Conservation (phyloP, 2,113 vertebrate species). For the Leptodactylus fuscus region DNA sequence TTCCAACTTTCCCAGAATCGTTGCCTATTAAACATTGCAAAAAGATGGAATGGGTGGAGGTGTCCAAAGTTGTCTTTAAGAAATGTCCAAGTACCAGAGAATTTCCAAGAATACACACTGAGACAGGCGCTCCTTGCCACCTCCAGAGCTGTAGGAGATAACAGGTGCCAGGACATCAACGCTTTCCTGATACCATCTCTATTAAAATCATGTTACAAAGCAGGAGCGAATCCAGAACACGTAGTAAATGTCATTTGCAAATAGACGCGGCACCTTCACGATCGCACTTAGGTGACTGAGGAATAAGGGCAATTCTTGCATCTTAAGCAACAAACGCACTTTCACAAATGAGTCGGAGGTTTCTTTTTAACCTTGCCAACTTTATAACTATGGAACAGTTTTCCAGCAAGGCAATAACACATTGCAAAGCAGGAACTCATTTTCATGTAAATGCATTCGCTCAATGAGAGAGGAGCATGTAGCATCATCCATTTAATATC, state of each 20-base stretch:
- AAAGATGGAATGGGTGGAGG: no score
- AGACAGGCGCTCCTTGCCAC: not conserved
- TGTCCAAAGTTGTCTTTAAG: no score
- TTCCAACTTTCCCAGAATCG: no score
- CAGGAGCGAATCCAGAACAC: not conserved
- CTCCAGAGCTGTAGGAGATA: not conserved
- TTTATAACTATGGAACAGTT: conserved; percentile 31
- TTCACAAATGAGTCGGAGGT: conserved; percentile 17
- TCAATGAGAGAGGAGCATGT: conserved; percentile 12
- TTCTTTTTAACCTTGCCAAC: conserved; percentile 37
- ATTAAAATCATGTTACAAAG: not conserved
- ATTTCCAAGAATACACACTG: no score
- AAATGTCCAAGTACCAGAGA: no score
- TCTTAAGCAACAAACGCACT: conserved; percentile 27
- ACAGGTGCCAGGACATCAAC: not conserved
- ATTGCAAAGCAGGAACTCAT: conserved; percentile 23
- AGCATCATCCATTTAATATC: conserved; percentile 44
- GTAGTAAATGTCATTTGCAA: conserved; percentile 15
- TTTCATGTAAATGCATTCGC: conserved; percentile 40
- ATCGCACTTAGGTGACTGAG: not conserved
- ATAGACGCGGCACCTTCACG: not conserved
- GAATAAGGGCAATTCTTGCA: conserved; percentile 6
- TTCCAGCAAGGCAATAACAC: conserved; percentile 7
- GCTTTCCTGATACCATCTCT: not conserved
- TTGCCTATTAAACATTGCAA: no score